Evolutionary conservation across 2,888 invertebrate species (phyloP).

Genomic region (Drosophila fulvimacula): DNA sequence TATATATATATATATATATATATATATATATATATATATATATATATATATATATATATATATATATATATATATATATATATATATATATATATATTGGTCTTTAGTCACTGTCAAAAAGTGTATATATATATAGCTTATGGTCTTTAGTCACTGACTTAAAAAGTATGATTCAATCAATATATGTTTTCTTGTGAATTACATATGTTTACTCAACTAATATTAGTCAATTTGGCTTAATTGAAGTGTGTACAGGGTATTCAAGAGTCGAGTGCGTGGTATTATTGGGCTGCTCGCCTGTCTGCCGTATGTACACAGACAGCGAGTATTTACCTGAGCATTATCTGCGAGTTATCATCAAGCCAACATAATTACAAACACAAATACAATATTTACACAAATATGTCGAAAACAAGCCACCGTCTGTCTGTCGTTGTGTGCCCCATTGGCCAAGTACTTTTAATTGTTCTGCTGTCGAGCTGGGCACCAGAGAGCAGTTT

Average conservation of each 20-base stretch:
- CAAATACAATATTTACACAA: constrained; percentile 78
- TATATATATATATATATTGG: too few species aligned
- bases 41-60: too few species aligned
- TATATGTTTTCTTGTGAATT: too few species aligned
- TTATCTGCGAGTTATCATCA: constrained; percentile 76
- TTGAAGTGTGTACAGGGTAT: constrained; percentile 16
- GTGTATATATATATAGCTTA: too few species aligned
- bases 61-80: too few species aligned
- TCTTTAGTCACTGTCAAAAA: too few species aligned
- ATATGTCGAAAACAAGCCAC: constrained; percentile 68
- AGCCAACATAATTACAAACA: constrained; percentile 76
- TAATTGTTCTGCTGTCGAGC: constrained; percentile 52
- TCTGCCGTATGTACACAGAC: constrained; percentile 26
- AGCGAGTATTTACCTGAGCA: constrained; percentile 71
- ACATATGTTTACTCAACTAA: too few species aligned
- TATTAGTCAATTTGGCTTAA: background rate
- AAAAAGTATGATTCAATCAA: too few species aligned
- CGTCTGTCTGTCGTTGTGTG: constrained; percentile 14
- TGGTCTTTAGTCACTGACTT: too few species aligned
- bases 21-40: too few species aligned
- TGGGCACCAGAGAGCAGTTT: constrained; percentile 4
- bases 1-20: too few species aligned
- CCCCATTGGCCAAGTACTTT: constrained; percentile 35
- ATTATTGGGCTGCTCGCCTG: constrained; percentile 33
- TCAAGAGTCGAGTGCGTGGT: constrained; percentile 43